phyloP scores from a whole-genome alignment of 2,888 invertebrate species.

The Serrognathus titanus region DNA sequence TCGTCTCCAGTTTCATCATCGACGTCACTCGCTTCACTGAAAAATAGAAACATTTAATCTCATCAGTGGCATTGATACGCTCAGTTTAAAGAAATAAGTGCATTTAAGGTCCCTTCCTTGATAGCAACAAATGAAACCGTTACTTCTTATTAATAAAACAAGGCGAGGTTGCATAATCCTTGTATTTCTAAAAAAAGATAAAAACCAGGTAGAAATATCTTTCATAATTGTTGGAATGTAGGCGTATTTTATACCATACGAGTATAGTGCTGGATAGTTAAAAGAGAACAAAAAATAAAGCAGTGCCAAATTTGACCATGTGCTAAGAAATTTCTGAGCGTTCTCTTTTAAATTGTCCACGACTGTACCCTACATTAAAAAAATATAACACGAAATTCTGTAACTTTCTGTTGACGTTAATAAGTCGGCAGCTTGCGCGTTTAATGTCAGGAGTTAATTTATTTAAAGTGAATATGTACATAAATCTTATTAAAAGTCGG shows the following conservation, averaged over 20 bases:
- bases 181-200: neutral
- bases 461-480: too few species aligned
- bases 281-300: too few species aligned
- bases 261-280: neutral
- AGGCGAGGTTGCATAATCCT: neutral
- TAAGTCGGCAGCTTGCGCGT: too few species aligned
- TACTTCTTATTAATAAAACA: too few species aligned
- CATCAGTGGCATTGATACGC: too few species aligned
- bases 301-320: too few species aligned
- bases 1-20: conserved; percentile 72
- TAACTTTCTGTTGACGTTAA: neutral
- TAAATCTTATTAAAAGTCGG: too few species aligned
- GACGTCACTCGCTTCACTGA: conserved; percentile 56
- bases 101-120: too few species aligned
- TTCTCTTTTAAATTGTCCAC: neutral
- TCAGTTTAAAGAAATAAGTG: too few species aligned
- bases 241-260: neutral
- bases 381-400: neutral
- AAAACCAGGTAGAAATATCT: neutral
- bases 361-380: neutral
- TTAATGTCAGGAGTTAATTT: too few species aligned
- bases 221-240: neutral
- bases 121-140: too few species aligned
- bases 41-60: conserved; percentile 25
- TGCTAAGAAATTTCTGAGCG: too few species aligned